Evolutionary conservation across 2,797 vertebrate genomes (phyloP).

Genomic region (Malurus splendens): DNA sequence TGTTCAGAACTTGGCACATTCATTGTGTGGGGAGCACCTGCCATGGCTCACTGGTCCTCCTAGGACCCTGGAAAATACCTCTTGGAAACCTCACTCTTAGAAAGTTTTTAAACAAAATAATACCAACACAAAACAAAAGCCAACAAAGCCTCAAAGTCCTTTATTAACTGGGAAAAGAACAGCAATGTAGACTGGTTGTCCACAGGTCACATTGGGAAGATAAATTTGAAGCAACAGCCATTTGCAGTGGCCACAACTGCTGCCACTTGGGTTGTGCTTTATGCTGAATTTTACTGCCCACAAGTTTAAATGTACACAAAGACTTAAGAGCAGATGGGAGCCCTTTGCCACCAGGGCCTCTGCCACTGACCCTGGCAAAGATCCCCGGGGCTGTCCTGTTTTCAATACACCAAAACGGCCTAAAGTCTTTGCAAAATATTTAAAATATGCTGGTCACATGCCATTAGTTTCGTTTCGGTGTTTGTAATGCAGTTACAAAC

Average conservation of each 20-base stretch:
- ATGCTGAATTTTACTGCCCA: background rate
- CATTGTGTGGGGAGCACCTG: accelerated
- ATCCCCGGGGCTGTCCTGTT: accelerated
- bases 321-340: background rate
- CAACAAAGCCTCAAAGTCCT: background rate
- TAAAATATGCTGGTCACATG: background rate
- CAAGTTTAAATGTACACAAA: background rate
- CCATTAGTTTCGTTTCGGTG: background rate
- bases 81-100: background rate
- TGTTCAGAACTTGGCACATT: accelerated
- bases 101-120: background rate
- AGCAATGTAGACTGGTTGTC: accelerated
- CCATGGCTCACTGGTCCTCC: background rate
- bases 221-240: background rate
- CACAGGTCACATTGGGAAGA: background rate
- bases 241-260: background rate
- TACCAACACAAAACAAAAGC: background rate
- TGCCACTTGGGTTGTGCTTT: background rate
- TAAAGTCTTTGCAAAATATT: background rate
- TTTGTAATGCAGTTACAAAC: background rate
- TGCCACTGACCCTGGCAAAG: background rate
- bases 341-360: background rate
- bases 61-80: background rate
- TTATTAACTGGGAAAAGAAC: background rate
- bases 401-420: background rate